Evolutionary conservation across 2,888 invertebrate species (phyloP).

Genomic region (Caenorhabditis sp.): DNA sequence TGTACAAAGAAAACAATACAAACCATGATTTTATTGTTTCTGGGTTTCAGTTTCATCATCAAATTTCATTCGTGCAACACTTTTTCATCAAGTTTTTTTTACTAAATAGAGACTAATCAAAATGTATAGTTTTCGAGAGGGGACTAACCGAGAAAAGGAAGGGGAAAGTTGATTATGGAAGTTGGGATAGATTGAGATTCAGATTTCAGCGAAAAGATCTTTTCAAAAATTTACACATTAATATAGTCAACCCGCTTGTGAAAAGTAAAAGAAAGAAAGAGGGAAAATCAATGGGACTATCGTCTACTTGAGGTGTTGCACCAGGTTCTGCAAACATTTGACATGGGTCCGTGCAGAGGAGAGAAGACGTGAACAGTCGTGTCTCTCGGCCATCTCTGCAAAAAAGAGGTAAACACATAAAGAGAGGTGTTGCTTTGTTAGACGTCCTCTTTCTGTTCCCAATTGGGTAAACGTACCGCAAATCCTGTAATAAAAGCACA

Average conservation of each 20-base stretch:
- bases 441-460: background rate
- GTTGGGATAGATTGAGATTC: background rate
- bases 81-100: background rate
- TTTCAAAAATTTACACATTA: constrained; percentile 14
- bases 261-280: background rate
- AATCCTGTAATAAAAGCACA: too few species aligned
- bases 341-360: constrained; percentile 92
- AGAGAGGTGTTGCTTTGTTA: too few species aligned
- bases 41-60: background rate
- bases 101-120: constrained; percentile 5
- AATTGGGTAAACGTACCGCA: too few species aligned
- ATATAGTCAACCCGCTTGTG: constrained; percentile 14
- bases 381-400: constrained; percentile 97
- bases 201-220: background rate
- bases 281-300: background rate
- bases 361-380: constrained; percentile 91
- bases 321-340: constrained; percentile 92
- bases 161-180: constrained; percentile 15
- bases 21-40: constrained; percentile 9
- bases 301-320: constrained; percentile 83
- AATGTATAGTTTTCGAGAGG: background rate
- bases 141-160: background rate
- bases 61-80: too few species aligned
- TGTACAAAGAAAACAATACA: background rate
- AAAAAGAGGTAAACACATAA: background rate